phyloP scores from a whole-genome alignment of 2,888 invertebrate genomes.

The Calameuta pallipes region DNA sequence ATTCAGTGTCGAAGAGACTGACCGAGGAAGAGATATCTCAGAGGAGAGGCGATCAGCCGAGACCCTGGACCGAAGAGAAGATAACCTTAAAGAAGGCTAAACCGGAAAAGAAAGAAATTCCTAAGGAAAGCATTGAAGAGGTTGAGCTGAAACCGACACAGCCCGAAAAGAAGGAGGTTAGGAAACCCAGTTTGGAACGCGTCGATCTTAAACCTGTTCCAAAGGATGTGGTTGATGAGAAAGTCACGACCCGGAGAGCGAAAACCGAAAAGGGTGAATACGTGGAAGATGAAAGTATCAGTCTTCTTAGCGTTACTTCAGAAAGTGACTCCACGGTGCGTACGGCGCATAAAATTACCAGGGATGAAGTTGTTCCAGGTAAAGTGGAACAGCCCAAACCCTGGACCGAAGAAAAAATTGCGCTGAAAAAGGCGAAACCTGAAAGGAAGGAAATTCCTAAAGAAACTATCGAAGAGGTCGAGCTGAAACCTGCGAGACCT shows the following conservation, averaged over 20 bases:
- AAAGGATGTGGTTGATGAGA: conserved; percentile 24
- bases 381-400: conserved; percentile 59
- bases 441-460: conserved; percentile 62
- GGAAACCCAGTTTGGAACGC: conserved; percentile 32
- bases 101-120: conserved; percentile 28
- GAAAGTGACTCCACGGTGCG: conserved; percentile 28
- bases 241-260: conserved; percentile 24
- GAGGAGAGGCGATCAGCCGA: conserved; percentile 25
- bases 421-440: conserved; percentile 67
- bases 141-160: conserved; percentile 32
- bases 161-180: conserved; percentile 22
- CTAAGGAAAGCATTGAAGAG: conserved; percentile 29
- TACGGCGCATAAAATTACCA: conserved; percentile 25
- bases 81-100: conserved; percentile 39
- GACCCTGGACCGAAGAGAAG: conserved; percentile 46
- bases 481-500: conserved; percentile 71
- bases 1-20: neutral
- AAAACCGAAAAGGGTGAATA: conserved; percentile 29
- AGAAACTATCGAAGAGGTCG: conserved; percentile 66
- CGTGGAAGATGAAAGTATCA: conserved; percentile 45
- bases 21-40: conserved; percentile 38
- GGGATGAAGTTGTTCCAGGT: conserved; percentile 26
- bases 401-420: conserved; percentile 76
- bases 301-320: conserved; percentile 23
- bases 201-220: conserved; percentile 20